Evolutionary conservation across 2,113 vertebrate species (phyloP).

Genomic region (Petroica traversi): DNA sequence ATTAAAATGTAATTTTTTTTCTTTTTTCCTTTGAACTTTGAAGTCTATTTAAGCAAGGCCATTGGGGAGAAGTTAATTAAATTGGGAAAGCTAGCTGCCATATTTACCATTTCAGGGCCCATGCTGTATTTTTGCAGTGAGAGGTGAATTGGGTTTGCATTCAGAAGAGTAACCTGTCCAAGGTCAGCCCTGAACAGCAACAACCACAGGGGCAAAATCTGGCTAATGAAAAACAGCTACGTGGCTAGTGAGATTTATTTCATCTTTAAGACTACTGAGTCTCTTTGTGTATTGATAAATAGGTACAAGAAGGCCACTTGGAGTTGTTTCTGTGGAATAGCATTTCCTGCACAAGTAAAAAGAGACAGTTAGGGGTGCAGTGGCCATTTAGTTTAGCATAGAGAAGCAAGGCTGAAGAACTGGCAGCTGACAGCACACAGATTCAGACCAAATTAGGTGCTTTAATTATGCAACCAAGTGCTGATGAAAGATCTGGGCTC

Average conservation of each 20-base stretch:
- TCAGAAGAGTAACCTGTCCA: neutral
- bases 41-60: slow-evolving; percentile 41
- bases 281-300: neutral
- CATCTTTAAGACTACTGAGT: neutral
- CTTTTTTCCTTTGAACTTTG: slow-evolving; percentile 20
- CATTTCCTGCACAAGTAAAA: neutral
- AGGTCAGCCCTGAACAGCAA: neutral
- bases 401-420: neutral
- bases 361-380: neutral
- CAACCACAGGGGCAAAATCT: neutral
- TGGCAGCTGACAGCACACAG: neutral
- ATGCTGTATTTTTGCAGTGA: neutral
- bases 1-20: slow-evolving; percentile 43
- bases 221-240: neutral
- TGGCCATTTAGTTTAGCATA: neutral
- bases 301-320: neutral
- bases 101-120: slow-evolving; percentile 9
- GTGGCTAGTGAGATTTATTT: neutral
- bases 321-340: neutral
- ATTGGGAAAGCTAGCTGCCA: neutral
- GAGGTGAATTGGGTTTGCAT: neutral
- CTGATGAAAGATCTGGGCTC: neutral
- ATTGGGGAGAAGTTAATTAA: slow-evolving; percentile 36
- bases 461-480: fast-evolving
- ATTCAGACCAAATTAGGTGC: neutral